Base-by-base conservation (phyloP, 1,140 invertebrate genomes). In the Mizuhopecten yessoensis region DNA sequence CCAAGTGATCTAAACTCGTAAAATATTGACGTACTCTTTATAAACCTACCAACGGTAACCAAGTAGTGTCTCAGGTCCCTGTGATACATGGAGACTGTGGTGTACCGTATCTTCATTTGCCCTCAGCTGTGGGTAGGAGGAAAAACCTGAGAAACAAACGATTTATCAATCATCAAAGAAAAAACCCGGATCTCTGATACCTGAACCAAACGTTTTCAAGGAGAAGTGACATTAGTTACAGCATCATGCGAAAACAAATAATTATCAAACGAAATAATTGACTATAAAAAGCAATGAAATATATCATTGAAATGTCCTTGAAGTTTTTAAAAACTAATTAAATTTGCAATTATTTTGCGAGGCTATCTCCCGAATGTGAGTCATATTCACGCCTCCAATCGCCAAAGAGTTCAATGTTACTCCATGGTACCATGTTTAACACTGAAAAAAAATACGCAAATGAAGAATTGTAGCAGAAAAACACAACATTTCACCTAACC, bases 351-450 rank as follows among this genome's bases (percentile, higher is more conserved):
- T 75, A 75, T 9, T 75, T 75, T 29, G 57, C n/a, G 57, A 23
- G 57, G 57, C 57, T 75, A 75, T 75, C 57, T 5, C 11, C 5
- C 23, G n/a, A 75, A 29, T 75, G 57, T 75, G 57, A 75, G 57
- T 75, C 57, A 75, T 75, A 75, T 75, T 75, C 57, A 75, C 57
- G 57, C 57, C 57, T 75, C 57, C 57, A 75, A 75, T 29, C n/a
- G 23, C 57, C n/a, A 29, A 29, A 75, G 57, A 29, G 57, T 75
- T 75, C 57, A 29, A 29, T 75, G 23, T 29, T 29, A 75, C 57
- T 75, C 57, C 2, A 29, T 75, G 57, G 57, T 75, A 75, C 57
- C 57, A 75, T 75, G 57, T 75, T 17, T 17, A 49, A 75, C 57
- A 2, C 23, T 29, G 57, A 75, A 29, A 39, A 39, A 75, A 75